Evolutionary conservation across 2,888 invertebrate genomes (phyloP).

Genomic region (Miltochrista miniata): DNA sequence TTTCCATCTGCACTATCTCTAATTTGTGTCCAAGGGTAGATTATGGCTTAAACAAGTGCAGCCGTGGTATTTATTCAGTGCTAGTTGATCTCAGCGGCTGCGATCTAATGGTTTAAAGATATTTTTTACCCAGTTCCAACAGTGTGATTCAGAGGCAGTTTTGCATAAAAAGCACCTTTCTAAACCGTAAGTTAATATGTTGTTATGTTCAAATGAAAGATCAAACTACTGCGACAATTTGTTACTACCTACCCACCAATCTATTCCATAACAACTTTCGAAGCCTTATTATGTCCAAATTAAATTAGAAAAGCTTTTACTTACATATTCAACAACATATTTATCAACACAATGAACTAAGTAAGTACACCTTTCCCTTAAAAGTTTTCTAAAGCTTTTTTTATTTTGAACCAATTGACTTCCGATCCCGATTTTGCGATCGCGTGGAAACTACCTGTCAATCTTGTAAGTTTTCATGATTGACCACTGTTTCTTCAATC

Average conservation of each 20-base stretch:
- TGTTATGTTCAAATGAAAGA: background rate
- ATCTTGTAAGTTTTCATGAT: slow-evolving; percentile 53
- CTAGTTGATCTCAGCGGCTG: too few species aligned
- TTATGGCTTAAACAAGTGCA: too few species aligned
- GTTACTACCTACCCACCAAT: too few species aligned
- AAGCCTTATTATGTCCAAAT: slow-evolving; percentile 6
- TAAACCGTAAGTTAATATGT: background rate
- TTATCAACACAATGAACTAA: slow-evolving; percentile 16
- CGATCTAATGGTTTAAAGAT: too few species aligned
- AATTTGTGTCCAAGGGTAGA: too few species aligned
- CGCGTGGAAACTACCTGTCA: slow-evolving; percentile 57
- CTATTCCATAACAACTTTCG: background rate
- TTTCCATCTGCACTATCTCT: too few species aligned
- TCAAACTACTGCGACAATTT: background rate
- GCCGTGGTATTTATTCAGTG: too few species aligned
- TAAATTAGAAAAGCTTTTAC: slow-evolving; percentile 25
- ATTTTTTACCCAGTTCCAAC: too few species aligned
- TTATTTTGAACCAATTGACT: slow-evolving; percentile 60
- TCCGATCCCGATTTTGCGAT: slow-evolving; percentile 65
- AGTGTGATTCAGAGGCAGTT: too few species aligned
- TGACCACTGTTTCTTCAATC: slow-evolving; percentile 31
- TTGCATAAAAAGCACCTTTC: too few species aligned
- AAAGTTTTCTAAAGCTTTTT: slow-evolving; percentile 29
- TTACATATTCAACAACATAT: slow-evolving; percentile 10
- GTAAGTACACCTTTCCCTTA: slow-evolving; percentile 39